Evolutionary conservation across 2,888 invertebrate genomes (phyloP), one percentile per base, ranked within the genome.

Genomic region (Druceiella hillmani): DNA sequence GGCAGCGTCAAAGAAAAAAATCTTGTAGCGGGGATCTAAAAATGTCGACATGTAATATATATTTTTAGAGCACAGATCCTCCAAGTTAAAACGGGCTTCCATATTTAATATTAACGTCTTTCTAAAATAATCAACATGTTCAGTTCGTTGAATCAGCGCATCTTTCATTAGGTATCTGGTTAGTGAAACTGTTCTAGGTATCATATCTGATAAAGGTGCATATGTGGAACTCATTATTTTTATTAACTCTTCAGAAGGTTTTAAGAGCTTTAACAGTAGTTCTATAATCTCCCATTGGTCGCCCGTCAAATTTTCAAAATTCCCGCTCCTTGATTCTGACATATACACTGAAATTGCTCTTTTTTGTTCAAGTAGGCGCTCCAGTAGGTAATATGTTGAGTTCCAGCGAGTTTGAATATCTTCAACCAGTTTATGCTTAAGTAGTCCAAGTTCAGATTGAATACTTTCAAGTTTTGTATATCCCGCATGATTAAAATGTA

Each of bases 41-140:
- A 32, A 32, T n/a, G 11, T 33, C 33, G 33, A 33, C 33, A 33
- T 25, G 33, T 33, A 33, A 33, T 33, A 33, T 33, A 25, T 33
- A 24, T 33, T 33, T 25, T 24, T 33, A 33, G 25, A 33, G 33
- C 33, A 33, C n/a, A n/a, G n/a, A n/a, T n/a, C n/a, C n/a, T n/a
- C n/a, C n/a, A n/a, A n/a, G n/a, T n/a, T n/a, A n/a, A 17, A n/a
- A 17, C 22, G 17, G 33, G 25, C 33, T 33, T 24, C 25, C 33
- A 33, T 33, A 33, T 33, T 33, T 33, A 25, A 24, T 33, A 33
- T 33, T 25, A 33, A 24, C 22, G 25, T 25, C 33, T n/a, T 22
- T n/a, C n/a, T n/a, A n/a, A n/a, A n/a, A n/a, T n/a, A n/a, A n/a
- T n/a, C n/a, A n/a, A n/a, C n/a, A n/a, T n/a, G n/a, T 22, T 7